phyloP scores from a whole-genome alignment of 1,140 invertebrate species.

The Drosophila lacertosa region DNA sequence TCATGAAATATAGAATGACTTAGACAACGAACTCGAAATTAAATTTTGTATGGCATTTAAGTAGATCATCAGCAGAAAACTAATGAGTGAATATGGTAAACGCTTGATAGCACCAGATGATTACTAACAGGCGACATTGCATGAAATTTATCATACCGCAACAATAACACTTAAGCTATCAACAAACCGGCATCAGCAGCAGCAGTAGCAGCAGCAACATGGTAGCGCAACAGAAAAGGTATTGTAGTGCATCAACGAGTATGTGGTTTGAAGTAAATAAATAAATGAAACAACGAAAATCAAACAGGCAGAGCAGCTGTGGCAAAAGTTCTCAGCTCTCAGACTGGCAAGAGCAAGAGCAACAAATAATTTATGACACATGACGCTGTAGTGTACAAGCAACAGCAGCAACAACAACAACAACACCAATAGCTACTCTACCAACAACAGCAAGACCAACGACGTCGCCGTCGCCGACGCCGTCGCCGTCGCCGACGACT shows the following conservation, averaged over 20 bases:
- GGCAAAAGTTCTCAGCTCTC: constrained; percentile 76
- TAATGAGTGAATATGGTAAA: background rate
- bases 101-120: constrained; percentile 1
- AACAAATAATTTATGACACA: constrained; percentile 80
- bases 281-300: constrained; percentile 59
- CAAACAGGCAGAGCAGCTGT: constrained; percentile 44
- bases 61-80: background rate
- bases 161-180: constrained; percentile 46
- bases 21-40: constrained; percentile 48
- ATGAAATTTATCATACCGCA: constrained; percentile 26
- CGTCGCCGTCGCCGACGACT: constrained; percentile 47
- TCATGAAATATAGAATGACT: constrained; percentile 41
- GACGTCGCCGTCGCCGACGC: constrained; percentile 8
- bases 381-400: constrained; percentile 54
- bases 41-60: background rate
- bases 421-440: constrained; percentile 28
- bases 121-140: constrained; percentile 19
- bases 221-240: constrained; percentile 17
- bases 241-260: constrained; percentile 21
- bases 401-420: constrained; percentile 22
- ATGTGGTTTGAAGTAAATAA: constrained; percentile 56
- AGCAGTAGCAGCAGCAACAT: constrained; percentile 16
- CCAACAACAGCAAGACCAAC: constrained; percentile 15
- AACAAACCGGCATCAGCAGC: constrained; percentile 14
- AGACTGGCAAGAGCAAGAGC: constrained; percentile 39